Base-by-base conservation (phyloP, 2,113 vertebrate species). In the Thinocorus orbignyianus region DNA sequence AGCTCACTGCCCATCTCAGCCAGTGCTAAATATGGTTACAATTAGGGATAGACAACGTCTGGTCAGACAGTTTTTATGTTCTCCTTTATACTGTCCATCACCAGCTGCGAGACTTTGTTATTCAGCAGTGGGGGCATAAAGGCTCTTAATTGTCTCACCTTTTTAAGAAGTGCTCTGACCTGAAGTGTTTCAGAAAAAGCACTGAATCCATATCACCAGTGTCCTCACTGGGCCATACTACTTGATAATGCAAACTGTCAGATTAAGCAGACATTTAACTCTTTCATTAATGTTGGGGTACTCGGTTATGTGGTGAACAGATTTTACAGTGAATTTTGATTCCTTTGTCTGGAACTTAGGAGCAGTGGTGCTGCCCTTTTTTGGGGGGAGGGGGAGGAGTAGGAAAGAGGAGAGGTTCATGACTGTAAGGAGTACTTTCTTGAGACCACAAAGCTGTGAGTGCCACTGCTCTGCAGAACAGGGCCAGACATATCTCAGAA, bases 191-290 rank as follows among this genome's bases (percentile, higher is more conserved):
- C 52, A 42, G 31, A 19, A 62, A 0, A 1, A 81, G 33, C 22
- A 24, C 16, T 42, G 68, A 28, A 83, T 54, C 42, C 9, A 1
- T 24, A 22, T 4, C 57, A 26, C 24, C 0, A 0, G 13, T 23
- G 14, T 23, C 39, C 15, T 57, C 60, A 16, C n/a, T 28, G 28
- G 1, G 1, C 15, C 30, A 7, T 26, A 5, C 11, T 41, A 28
- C 51, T 44, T 19, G 31, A 17, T 71, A 37, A 48, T 9, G 33
- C 39, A 76, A 69, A 9, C 44, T 26, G 20, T 1, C 52, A 79
- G 28, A 46, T 7, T 17, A 33, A 10, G 51, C 9, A 30, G 28
- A 30, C 16, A 3, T 54, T 54, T 54, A 54, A 54, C 28, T 54
- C 51, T 54, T 65, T 89, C n/a, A 30, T 58, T 62, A 30, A 7